Percentiles rank a stretch among this genome's conserved stretches.
Conservation (phyloP, 1,140 invertebrate species). For the Choristoneura fumiferana region DNA sequence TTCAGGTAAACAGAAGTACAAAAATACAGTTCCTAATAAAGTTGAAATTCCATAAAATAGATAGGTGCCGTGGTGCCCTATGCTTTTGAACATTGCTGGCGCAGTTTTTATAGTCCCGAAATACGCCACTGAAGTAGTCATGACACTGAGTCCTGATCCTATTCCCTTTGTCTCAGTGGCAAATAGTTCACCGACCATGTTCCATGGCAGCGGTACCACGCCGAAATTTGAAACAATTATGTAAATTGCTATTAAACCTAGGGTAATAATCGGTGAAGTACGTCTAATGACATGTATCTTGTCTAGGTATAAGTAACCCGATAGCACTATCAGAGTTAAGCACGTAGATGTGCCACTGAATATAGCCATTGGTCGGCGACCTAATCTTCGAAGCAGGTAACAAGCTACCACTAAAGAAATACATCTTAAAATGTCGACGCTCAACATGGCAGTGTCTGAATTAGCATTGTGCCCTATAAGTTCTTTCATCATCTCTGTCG, state of each 20-base stretch:
- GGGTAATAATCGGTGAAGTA: conserved; percentile 53
- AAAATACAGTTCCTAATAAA: conserved; percentile 79
- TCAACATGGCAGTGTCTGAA: conserved; percentile 80
- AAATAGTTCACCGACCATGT: conserved; percentile 79
- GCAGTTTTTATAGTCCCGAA: conserved; percentile 83
- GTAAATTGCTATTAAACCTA: conserved; percentile 64
- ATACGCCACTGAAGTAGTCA: conserved; percentile 80
- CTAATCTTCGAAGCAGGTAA: conserved; percentile 78
- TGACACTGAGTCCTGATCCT: conserved; percentile 79
- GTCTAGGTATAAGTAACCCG: conserved; percentile 64
- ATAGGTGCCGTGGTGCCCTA: conserved; percentile 80
- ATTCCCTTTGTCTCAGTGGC: conserved; percentile 75
- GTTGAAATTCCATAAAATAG: conserved; percentile 81
- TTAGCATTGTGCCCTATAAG: conserved; percentile 66
- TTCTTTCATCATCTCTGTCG: conserved; percentile 81
- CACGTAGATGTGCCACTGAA: conserved; percentile 79
- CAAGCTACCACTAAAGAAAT: conserved; percentile 79
- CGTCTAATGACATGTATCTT: conserved; percentile 44
- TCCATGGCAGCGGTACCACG: conserved; percentile 79
- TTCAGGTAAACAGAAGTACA: conserved; percentile 83
- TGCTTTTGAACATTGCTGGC: conserved; percentile 72
- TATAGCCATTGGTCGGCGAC: conserved; percentile 79
- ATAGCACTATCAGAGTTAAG: conserved; percentile 75
- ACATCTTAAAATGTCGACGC: conserved; percentile 84
- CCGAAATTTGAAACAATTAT: conserved; percentile 71